Conservation (phyloP, 1,140 invertebrate genomes). For the Melipona quadrifasciata region DNA sequence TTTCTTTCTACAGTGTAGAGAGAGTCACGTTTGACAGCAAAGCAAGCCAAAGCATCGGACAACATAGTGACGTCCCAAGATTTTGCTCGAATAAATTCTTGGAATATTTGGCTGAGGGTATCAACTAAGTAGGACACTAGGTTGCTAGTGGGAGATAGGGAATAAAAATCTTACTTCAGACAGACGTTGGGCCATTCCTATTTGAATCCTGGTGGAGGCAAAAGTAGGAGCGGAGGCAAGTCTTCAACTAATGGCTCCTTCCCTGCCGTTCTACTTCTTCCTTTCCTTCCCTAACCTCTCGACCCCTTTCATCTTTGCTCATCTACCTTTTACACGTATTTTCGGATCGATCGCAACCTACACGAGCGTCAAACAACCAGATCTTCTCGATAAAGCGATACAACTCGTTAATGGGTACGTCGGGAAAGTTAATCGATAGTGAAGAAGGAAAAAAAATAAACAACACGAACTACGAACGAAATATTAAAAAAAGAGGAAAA, state of each 20-base stretch:
- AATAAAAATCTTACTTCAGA: neutral
- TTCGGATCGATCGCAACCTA: neutral
- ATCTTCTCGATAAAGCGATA: neutral
- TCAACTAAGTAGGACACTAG: neutral
- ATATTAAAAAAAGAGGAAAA: neutral
- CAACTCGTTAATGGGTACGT: neutral
- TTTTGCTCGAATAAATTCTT: neutral
- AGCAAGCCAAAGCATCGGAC: neutral
- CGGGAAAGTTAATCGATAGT: neutral
- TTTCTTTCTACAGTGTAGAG: no score
- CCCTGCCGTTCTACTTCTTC: neutral
- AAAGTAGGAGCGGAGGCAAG: neutral
- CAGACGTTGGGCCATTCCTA: neutral
- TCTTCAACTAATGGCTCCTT: neutral
- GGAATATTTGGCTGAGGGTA: neutral
- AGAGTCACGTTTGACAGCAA: no score
- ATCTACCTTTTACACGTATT: neutral
- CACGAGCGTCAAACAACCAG: neutral
- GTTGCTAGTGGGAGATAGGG: neutral
- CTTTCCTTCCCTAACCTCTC: neutral
- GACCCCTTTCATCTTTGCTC: neutral
- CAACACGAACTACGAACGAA: neutral
- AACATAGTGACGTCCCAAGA: neutral
- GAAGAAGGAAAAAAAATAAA: neutral
- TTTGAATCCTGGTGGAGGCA: neutral